These are phyloP conservation scores for Gymnoscopelus braueri DNA, from an alignment of 2,797 vertebrate genomes.

Conservation along the genomic window DNA sequence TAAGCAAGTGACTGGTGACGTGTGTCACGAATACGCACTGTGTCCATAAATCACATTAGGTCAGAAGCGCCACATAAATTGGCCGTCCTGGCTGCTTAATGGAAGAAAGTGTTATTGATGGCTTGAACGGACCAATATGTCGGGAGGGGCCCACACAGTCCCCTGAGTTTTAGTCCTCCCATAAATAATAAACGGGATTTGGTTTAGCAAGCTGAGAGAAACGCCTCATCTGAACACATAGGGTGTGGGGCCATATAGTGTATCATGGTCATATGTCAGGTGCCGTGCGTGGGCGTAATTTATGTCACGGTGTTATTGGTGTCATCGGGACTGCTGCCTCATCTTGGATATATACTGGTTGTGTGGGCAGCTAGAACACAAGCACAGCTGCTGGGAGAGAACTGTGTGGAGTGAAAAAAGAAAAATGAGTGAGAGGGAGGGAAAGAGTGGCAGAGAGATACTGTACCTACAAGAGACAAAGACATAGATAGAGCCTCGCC, in stretches of 20 bases:
- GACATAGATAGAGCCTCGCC: slow-evolving; percentile 22
- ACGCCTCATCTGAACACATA: slow-evolving; percentile 59
- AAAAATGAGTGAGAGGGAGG: slow-evolving; percentile 22
- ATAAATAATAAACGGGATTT: slow-evolving; percentile 83
- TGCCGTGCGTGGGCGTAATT: slow-evolving; percentile 54
- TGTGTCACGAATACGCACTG: slow-evolving; percentile 60
- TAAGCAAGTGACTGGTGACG: slow-evolving; percentile 58
- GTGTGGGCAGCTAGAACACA: slow-evolving; percentile 19
- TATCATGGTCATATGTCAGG: slow-evolving; percentile 41
- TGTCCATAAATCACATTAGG: slow-evolving; percentile 69
- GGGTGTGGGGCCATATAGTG: slow-evolving; percentile 40
- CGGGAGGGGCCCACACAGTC: slow-evolving; percentile 60
- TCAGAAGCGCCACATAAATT: slow-evolving; percentile 45
- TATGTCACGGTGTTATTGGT: slow-evolving; percentile 38
- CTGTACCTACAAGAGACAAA: background rate
- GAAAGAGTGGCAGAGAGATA: slow-evolving; percentile 31
- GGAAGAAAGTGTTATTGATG: slow-evolving; percentile 62
- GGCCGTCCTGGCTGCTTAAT: slow-evolving; percentile 21
- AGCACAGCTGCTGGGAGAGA: slow-evolving; percentile 8
- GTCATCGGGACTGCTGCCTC: slow-evolving; percentile 26
- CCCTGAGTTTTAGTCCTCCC: slow-evolving; percentile 69
- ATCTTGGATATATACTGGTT: background rate
- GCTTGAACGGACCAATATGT: slow-evolving; percentile 47
- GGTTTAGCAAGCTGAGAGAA: slow-evolving; percentile 76
- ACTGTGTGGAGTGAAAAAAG: background rate